These are phyloP conservation scores for Telenomus remus DNA, from an alignment of 1,140 invertebrate species.

Conservation along the genomic window DNA sequence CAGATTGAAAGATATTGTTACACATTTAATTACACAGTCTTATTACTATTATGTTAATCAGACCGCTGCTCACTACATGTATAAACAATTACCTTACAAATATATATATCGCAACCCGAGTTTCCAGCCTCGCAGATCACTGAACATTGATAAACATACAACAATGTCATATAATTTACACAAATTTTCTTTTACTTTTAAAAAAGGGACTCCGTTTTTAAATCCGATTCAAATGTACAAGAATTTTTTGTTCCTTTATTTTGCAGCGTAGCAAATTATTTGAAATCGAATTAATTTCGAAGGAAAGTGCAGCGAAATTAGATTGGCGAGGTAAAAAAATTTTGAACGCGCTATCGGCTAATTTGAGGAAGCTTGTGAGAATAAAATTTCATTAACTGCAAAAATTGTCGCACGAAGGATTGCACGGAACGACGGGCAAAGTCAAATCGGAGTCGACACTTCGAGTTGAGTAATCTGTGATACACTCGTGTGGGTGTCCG, in stretches of 20 bases:
- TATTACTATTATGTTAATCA: conserved; percentile 27
- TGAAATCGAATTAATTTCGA: too few species aligned
- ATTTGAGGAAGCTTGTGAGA: conserved; percentile 26
- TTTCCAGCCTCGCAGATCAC: background rate
- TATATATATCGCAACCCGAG: conserved; percentile 3
- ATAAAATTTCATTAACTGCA: conserved; percentile 40
- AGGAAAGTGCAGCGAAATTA: conserved; percentile 4
- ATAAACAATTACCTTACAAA: conserved; percentile 27
- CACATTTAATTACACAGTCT: conserved; percentile 17
- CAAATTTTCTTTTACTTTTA: too few species aligned
- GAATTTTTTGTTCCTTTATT: too few species aligned
- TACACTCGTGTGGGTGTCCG: conserved; percentile 69
- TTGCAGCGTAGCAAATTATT: too few species aligned
- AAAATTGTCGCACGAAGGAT: conserved; percentile 26
- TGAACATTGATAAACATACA: conserved; percentile 3
- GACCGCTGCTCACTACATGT: conserved; percentile 19
- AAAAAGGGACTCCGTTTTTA: too few species aligned
- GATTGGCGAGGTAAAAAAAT: conserved; percentile 1
- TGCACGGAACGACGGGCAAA: conserved; percentile 29
- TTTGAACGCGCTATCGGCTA: conserved; percentile 23
- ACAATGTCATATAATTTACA: too few species aligned
- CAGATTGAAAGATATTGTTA: conserved; percentile 17
- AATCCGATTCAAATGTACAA: too few species aligned
- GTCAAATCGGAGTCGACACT: conserved; percentile 57
- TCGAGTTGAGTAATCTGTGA: conserved; percentile 59